Percentiles rank a stretch among this genome's conserved stretches.
phyloP scores from a whole-genome alignment of 2,888 invertebrate species.

The Acleris cristana region DNA sequence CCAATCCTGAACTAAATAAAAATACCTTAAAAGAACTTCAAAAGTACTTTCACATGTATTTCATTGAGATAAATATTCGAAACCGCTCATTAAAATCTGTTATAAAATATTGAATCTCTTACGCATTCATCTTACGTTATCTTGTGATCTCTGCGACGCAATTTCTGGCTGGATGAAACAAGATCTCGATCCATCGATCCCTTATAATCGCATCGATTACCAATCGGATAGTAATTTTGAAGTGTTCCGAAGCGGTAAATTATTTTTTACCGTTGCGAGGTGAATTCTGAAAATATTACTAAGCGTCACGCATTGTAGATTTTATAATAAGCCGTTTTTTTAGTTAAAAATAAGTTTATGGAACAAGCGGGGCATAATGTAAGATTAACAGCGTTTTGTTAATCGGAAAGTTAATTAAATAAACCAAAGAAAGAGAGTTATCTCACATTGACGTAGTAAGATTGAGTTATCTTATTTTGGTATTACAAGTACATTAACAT shows the following conservation, averaged over 20 bases:
- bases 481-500: too few species aligned
- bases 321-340: not conserved
- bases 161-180: slow-evolving; percentile 14
- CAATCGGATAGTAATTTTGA: slow-evolving; percentile 25
- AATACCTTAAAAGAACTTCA: too few species aligned
- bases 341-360: not conserved
- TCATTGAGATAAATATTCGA: too few species aligned
- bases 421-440: too few species aligned
- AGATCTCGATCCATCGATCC: slow-evolving; percentile 29
- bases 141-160: slow-evolving; percentile 22
- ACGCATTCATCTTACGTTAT: slow-evolving; percentile 17
- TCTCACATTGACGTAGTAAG: too few species aligned
- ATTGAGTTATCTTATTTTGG: too few species aligned
- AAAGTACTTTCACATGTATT: too few species aligned
- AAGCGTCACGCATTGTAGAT: slow-evolving; percentile 7
- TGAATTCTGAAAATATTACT: slow-evolving; percentile 9
- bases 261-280: slow-evolving; percentile 28
- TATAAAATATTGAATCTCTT: not conserved
- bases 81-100: slow-evolving; percentile 2
- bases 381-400: too few species aligned
- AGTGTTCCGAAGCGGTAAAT: slow-evolving; percentile 33
- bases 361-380: too few species aligned
- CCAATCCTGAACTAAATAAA: too few species aligned
- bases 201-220: slow-evolving; percentile 25
- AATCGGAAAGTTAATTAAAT: too few species aligned